Evolutionary conservation across 2,797 vertebrate species (phyloP).

Genomic region (Sebastiscus albofasciatus): DNA sequence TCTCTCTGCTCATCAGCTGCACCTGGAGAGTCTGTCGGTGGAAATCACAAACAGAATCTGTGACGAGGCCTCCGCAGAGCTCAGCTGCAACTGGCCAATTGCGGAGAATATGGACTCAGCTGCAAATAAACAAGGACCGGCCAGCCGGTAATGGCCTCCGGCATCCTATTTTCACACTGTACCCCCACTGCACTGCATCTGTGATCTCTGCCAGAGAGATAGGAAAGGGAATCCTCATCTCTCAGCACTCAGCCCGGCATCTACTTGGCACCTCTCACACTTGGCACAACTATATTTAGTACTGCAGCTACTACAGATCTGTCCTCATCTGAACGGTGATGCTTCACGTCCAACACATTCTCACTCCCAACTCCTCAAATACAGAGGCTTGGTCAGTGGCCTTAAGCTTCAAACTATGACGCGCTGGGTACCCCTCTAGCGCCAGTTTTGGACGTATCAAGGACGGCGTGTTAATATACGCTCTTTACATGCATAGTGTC

Average conservation of each 20-base stretch:
- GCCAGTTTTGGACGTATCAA: neutral
- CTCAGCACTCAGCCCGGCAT: neutral
- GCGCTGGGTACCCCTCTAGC: neutral
- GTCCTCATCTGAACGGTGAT: neutral
- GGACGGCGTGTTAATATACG: too few relatives aligned
- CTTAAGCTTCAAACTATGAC: neutral
- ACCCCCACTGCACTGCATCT: neutral
- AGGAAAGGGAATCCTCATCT: neutral
- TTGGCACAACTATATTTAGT: neutral
- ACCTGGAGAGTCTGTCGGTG: slow-evolving; percentile 12
- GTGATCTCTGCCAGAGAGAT: neutral
- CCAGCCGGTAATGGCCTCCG: neutral
- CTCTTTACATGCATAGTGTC: too few relatives aligned
- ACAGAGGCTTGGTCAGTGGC: too few relatives aligned
- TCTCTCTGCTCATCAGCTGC: slow-evolving; percentile 10
- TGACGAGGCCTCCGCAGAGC: neutral
- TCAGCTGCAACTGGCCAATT: neutral
- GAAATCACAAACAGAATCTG: neutral
- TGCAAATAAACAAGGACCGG: neutral
- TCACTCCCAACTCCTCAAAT: too few relatives aligned
- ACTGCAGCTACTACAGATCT: neutral
- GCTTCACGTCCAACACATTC: neutral
- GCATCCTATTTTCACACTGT: neutral
- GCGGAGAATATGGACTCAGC: neutral
- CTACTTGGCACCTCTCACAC: neutral